Evolutionary conservation across 2,113 vertebrate species (phyloP), one percentile per base, ranked within the genome.

Genomic region (Ascaphus truei): DNA sequence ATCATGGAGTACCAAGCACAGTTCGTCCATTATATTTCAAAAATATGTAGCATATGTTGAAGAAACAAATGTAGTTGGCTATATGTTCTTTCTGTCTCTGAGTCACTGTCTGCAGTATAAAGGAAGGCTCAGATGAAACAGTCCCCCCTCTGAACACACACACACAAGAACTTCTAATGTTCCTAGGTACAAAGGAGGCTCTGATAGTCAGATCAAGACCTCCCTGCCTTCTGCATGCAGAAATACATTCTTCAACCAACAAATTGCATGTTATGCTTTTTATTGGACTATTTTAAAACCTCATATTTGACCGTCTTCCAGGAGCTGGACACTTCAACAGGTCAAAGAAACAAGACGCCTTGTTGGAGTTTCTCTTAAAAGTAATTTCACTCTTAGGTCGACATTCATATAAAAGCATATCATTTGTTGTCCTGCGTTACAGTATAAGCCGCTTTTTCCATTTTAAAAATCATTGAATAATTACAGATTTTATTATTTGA

Each of bases 251-350:
- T 31, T 62, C 33, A 62, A 62, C 39, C 59, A 48, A 31, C 39
- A 62, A 62, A 62, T 62, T 62, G 41, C 26, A 62, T 62, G 59
- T 62, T 47, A 47, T 31, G 59, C 29, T 62, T 62, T 62, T 62
- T 62, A 62, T 62, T 62, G 59, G 41, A 47, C 45, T 31, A 47
- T 62, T 62, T 33, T 45, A 22, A 47, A 62, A 47, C 41, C 59
- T 62, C 59, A 48, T 47, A 29, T 26, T 62, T 48, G 59, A 47
- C 27, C 11, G 13, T 5, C 18, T 31, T 62, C 41, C 59, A 62
- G 33, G 59, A 62, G 27, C 16, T 31, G 59, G 41, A 31, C 47
- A 30, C 25, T 6, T 30, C 59, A 16, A 62, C 27, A 47, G 26
- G 18, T 62, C 39, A 47, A 7, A 48, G 11, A 53, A 48, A 47